Percentiles rank a stretch among this genome's conserved stretches.
Conservation (phyloP, 2,113 vertebrate genomes). For the Octodon degus region DNA sequence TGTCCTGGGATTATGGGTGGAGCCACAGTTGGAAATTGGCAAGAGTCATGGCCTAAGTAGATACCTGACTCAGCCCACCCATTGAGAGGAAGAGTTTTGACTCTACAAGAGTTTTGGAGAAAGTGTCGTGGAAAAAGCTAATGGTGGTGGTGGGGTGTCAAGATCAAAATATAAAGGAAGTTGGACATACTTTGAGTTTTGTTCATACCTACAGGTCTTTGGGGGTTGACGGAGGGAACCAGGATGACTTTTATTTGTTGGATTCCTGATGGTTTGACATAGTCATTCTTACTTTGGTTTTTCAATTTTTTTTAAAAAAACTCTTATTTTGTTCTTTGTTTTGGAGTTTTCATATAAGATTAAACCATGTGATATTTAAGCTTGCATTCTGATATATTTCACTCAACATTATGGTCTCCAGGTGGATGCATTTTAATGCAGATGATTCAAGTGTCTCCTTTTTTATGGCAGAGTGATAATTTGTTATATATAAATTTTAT, state of each 20-base stretch:
- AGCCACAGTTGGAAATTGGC: background rate
- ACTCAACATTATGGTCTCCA: background rate
- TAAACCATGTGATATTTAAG: background rate
- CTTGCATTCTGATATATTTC: background rate
- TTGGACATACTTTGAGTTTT: background rate
- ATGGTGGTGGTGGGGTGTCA: background rate
- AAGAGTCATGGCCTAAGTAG: background rate
- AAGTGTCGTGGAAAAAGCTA: background rate
- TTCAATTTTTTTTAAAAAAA: background rate
- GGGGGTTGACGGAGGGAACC: background rate
- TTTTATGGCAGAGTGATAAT: background rate
- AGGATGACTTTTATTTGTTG: background rate
- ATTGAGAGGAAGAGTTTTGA: background rate
- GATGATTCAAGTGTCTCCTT: background rate
- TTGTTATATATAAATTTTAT: background rate
- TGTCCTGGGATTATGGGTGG: background rate
- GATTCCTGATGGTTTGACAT: background rate
- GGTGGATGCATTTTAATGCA: background rate
- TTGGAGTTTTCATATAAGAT: background rate
- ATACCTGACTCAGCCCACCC: background rate
- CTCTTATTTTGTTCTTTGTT: background rate
- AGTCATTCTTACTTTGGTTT: background rate
- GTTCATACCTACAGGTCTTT: background rate
- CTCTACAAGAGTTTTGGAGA: background rate
- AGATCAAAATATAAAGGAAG: background rate